These are phyloP conservation scores for Uromys caudimaculatus DNA, from an alignment of 2,797 vertebrate species.

Conservation along the genomic window DNA sequence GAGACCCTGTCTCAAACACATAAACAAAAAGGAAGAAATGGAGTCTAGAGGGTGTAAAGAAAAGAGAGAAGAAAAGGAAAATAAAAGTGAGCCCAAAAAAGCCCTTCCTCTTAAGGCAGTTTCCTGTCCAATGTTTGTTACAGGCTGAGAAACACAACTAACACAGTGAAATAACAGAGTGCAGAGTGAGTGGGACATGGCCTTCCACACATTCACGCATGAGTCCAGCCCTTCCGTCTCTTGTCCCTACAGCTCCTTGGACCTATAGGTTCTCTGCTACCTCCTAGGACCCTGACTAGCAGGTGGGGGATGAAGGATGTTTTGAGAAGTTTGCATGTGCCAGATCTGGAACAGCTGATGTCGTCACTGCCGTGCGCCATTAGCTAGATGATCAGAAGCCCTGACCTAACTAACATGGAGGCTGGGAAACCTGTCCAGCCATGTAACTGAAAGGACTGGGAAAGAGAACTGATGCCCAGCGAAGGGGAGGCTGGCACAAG, in stretches of 20 bases:
- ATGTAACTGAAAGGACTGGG: background rate
- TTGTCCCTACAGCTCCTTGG: background rate
- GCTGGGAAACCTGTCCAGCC: background rate
- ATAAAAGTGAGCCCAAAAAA: background rate
- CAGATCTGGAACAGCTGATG: background rate
- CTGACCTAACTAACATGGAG: background rate
- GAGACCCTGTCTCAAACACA: background rate
- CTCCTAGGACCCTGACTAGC: background rate
- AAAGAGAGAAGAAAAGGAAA: background rate
- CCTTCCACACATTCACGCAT: background rate
- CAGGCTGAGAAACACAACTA: background rate
- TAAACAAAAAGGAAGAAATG: background rate
- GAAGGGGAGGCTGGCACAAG: background rate
- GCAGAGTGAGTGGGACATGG: background rate
- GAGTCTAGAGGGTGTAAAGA: background rate
- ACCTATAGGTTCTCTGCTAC: background rate
- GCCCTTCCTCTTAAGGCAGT: background rate
- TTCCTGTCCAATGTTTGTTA: background rate
- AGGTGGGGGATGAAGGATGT: background rate
- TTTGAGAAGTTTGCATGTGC: background rate
- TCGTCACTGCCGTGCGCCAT: background rate
- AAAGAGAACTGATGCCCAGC: background rate
- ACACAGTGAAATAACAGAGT: background rate
- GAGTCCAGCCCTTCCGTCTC: background rate
- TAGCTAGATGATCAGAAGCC: background rate